Conservation (phyloP, 1,140 invertebrate species). For the Metopolophium dirhodum region DNA sequence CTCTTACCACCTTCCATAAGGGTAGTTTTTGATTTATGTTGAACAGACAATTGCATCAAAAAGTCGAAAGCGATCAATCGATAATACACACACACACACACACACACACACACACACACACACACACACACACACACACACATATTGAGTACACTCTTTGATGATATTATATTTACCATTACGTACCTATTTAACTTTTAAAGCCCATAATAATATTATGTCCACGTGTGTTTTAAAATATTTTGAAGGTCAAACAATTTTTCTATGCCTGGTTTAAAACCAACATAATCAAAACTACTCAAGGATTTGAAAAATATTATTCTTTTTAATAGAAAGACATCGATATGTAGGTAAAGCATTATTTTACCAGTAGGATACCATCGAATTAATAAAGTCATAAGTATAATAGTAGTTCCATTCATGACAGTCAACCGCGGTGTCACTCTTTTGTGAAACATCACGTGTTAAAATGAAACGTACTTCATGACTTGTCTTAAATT, state of each 20-base stretch:
- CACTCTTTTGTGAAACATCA: not conserved
- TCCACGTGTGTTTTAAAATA: not conserved
- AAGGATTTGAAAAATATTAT: not conserved
- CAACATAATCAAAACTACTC: not conserved
- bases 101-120: too few species aligned
- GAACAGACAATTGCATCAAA: not conserved
- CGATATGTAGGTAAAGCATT: not conserved
- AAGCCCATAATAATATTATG: not conserved
- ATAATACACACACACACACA: not conserved
- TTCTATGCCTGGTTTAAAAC: not conserved
- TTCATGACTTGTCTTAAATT: not conserved
- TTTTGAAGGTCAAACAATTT: not conserved
- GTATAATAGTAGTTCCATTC: not conserved
- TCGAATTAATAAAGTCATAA: not conserved
- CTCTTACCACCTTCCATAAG: not conserved
- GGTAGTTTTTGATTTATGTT: not conserved
- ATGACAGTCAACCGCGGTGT: not conserved
- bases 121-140: too few species aligned
- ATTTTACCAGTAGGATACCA: not conserved
- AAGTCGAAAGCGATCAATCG: not conserved
- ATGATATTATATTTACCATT: not conserved
- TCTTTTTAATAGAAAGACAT: not conserved
- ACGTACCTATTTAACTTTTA: not conserved
- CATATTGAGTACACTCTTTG: not conserved
- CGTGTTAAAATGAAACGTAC: not conserved